These are phyloP conservation scores for Trachelus iudaicus DNA, from an alignment of 2,888 invertebrate genomes.

Conservation along the genomic window DNA sequence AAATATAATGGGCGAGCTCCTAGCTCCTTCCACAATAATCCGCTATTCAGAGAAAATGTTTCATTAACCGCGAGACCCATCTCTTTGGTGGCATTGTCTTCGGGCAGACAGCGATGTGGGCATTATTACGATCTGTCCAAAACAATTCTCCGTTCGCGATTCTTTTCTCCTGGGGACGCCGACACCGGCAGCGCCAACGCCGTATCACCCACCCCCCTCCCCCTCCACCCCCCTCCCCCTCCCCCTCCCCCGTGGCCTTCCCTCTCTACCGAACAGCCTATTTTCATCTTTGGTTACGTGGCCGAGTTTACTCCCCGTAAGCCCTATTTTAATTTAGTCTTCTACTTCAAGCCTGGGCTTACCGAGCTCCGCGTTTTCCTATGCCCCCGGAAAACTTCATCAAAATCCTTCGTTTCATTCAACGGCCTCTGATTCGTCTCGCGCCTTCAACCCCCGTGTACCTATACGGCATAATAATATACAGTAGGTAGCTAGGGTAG, in stretches of 20 bases:
- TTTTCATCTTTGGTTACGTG: not conserved
- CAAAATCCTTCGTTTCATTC: not conserved
- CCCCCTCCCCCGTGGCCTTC: too few relatives aligned
- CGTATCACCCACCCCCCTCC: not conserved
- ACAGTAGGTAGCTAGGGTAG: not conserved
- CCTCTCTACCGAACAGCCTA: not conserved
- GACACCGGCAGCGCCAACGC: not conserved
- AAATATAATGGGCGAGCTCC: not conserved
- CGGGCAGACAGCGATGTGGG: slow-evolving; percentile 16
- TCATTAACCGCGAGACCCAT: slow-evolving; percentile 20
- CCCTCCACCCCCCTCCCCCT: too few relatives aligned
- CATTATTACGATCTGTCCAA: slow-evolving; percentile 29
- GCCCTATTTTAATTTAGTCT: not conserved
- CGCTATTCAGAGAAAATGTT: slow-evolving; percentile 10
- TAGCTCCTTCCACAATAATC: not conserved
- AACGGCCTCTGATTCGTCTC: not conserved
- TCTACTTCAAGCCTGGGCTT: not conserved
- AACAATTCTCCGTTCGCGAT: slow-evolving; percentile 18
- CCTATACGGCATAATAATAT: not conserved
- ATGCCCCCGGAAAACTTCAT: not conserved
- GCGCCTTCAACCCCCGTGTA: not conserved
- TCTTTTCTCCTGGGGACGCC: not conserved
- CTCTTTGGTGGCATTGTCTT: slow-evolving; percentile 17
- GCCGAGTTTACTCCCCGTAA: not conserved
- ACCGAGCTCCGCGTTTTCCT: not conserved